These are phyloP conservation scores for Helostoma temminkii DNA, from an alignment of 2,797 vertebrate genomes.

Conservation along the genomic window DNA sequence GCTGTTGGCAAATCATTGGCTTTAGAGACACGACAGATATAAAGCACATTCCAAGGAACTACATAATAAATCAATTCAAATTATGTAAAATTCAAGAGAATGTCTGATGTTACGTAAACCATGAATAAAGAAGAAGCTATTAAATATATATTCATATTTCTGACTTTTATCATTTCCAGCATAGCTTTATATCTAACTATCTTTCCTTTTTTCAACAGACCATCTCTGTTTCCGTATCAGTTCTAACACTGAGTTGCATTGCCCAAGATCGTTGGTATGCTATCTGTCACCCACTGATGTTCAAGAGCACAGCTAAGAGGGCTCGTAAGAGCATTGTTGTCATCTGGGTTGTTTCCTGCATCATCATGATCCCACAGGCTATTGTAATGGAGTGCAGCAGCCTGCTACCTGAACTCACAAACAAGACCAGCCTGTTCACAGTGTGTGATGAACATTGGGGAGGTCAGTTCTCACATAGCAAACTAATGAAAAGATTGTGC, in stretches of 20 bases:
- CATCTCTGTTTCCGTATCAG: constrained; percentile 96
- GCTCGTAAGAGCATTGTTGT: constrained; percentile 93
- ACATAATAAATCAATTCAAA: too few species aligned
- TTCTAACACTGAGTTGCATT: constrained; percentile 96
- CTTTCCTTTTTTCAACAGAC: constrained; percentile 82
- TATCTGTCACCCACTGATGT: constrained; percentile 97
- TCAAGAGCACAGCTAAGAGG: constrained; percentile 96
- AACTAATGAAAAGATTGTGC: background rate
- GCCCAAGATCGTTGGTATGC: constrained; percentile 98
- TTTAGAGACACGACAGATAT: too few species aligned
- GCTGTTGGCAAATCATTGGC: too few species aligned
- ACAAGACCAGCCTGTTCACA: constrained; percentile 97
- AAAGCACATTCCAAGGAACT: too few species aligned
- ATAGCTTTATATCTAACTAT: constrained; percentile 1
- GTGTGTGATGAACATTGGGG: constrained; percentile 96
- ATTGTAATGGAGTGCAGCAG: constrained; percentile 96
- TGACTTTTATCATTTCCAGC: too few species aligned
- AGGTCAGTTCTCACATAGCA: constrained; percentile 78
- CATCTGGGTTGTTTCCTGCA: constrained; percentile 95
- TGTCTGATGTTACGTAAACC: too few species aligned
- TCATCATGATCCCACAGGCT: constrained; percentile 97
- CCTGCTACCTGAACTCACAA: constrained; percentile 92
- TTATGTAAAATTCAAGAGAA: too few species aligned
- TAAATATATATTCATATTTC: too few species aligned
- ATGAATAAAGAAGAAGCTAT: too few species aligned